These are phyloP conservation scores for Chondrilla cf. caribensis DNA, from an alignment of 37 sponge, comb jelly and placozoan genomes.

Conservation along the genomic window DNA sequence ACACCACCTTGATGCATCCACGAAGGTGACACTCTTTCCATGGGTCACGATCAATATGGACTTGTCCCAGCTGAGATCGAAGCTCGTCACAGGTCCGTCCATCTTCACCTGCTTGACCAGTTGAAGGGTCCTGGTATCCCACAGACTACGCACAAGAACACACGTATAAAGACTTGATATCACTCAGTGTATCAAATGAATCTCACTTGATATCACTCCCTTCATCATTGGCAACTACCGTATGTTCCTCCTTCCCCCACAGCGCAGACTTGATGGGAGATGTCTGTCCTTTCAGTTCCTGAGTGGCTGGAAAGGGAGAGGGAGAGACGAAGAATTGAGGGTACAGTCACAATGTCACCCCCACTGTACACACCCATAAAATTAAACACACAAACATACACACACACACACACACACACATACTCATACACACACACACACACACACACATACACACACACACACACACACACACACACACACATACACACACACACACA, in stretches of 20 bases:
- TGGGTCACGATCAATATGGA: conserved; percentile 52
- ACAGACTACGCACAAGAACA: conserved; percentile 41
- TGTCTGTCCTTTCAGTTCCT: conserved; percentile 36
- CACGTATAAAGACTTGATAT: background rate
- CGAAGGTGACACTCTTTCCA: conserved; percentile 50
- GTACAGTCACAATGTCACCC: too few species aligned
- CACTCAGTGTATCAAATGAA: background rate
- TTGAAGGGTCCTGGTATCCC: conserved; percentile 46
- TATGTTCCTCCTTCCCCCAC: conserved; percentile 40
- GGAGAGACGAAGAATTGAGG: background rate
- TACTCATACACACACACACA: too few species aligned
- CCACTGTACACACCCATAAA: too few species aligned
- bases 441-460: background rate
- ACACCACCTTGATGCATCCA: conserved; percentile 51
- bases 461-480: conserved; percentile 11
- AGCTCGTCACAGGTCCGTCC: conserved; percentile 48
- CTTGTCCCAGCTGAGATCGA: conserved; percentile 59
- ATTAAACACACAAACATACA: background rate
- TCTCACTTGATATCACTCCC: conserved; percentile 48
- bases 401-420: too few species aligned
- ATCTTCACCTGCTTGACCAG: conserved; percentile 31
- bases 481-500: background rate
- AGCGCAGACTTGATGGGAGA: conserved; percentile 51
- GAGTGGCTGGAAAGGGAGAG: background rate
- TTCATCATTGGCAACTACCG: conserved; percentile 51